Evolutionary conservation across 2,888 invertebrate genomes (phyloP).

Genomic region (Carpatolechia fugitivella): DNA sequence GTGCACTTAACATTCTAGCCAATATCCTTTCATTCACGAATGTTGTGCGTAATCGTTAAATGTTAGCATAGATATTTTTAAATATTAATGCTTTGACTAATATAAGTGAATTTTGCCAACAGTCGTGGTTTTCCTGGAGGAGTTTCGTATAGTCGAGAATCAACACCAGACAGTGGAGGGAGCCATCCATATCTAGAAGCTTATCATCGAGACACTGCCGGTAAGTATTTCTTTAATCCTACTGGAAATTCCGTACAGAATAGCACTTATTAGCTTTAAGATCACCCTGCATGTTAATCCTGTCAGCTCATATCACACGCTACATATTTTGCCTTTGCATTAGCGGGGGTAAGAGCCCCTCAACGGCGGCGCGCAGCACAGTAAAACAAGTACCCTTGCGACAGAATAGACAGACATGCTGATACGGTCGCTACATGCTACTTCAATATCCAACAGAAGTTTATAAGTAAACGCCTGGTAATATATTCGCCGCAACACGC

Average conservation of each 20-base stretch:
- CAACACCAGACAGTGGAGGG: constrained; percentile 92
- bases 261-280: too few species aligned
- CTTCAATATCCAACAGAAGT: too few species aligned
- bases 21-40: constrained; percentile 12
- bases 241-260: too few species aligned
- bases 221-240: constrained; percentile 77
- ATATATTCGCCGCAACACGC: constrained; percentile 40
- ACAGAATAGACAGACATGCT: constrained; percentile 20
- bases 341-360: constrained; percentile 32
- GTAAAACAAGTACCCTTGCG: constrained; percentile 53
- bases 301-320: neutral
- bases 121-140: constrained; percentile 83
- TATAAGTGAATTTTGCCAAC: constrained; percentile 39
- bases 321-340: constrained; percentile 10
- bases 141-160: constrained; percentile 89
- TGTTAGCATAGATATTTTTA: neutral
- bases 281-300: constrained; percentile 8
- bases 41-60: constrained; percentile 10
- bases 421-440: too few species aligned
- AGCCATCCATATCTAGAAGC: constrained; percentile 92
- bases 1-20: constrained; percentile 15
- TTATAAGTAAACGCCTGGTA: constrained; percentile 26
- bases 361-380: constrained; percentile 27
- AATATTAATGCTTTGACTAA: neutral
- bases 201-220: constrained; percentile 89